Conservation (phyloP, 2,888 invertebrate genomes). For the Halictus quadricinctus region DNA sequence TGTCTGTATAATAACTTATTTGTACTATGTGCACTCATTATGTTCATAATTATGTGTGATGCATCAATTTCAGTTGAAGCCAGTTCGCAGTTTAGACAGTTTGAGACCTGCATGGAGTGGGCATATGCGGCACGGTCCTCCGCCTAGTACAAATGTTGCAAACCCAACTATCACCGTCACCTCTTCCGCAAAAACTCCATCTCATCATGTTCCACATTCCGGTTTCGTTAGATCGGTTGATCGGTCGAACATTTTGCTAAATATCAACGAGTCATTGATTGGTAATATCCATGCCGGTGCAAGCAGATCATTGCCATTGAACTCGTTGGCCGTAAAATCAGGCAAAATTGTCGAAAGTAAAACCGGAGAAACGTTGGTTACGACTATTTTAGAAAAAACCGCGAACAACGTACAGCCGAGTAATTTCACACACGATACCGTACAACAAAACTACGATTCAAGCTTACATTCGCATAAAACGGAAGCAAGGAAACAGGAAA, state of each 20-base stretch:
- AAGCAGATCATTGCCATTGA: constrained; percentile 34
- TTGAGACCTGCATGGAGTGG: constrained; percentile 82
- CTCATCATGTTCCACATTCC: constrained; percentile 35
- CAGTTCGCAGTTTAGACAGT: constrained; percentile 86
- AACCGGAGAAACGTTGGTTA: constrained; percentile 40
- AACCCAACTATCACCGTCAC: constrained; percentile 64
- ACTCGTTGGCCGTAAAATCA: constrained; percentile 35
- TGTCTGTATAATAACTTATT: not conserved
- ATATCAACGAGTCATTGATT: constrained; percentile 4
- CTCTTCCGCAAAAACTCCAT: constrained; percentile 56
- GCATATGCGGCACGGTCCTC: constrained; percentile 79
- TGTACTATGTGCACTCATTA: not conserved
- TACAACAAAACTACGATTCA: constrained; percentile 19
- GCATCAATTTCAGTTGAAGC: constrained; percentile 84
- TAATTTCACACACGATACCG: constrained; percentile 45
- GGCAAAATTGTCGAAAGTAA: constrained; percentile 27
- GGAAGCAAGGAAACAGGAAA: constrained; percentile 11
- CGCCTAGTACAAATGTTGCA: constrained; percentile 73
- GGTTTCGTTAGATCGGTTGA: constrained; percentile 53
- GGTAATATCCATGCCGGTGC: not conserved
- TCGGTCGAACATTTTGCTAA: constrained; percentile 65
- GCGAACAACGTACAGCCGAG: constrained; percentile 24
- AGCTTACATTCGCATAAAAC: constrained; percentile 7
- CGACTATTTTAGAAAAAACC: constrained; percentile 14
- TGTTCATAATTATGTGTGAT: constrained; percentile 57